phyloP scores from a whole-genome alignment of 2,888 invertebrate species.

The Andrena minutula region DNA sequence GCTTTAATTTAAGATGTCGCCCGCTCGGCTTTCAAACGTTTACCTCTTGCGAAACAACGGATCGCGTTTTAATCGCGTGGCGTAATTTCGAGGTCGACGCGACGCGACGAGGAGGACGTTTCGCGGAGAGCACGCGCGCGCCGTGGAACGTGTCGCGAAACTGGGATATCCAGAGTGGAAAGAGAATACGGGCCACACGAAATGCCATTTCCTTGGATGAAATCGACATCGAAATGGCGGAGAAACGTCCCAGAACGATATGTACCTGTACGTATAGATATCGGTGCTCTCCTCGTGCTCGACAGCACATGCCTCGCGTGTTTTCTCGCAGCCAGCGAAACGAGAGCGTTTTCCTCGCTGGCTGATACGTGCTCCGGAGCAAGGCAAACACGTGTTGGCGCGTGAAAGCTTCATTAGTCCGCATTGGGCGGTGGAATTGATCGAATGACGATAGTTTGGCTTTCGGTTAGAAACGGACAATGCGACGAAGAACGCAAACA shows the following conservation, averaged over 20 bases:
- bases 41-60: neutral
- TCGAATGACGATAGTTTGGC: constrained; percentile 25
- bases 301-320: neutral
- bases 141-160: constrained; percentile 7
- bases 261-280: neutral
- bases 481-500: constrained; percentile 37
- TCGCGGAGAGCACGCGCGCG: neutral
- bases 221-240: constrained; percentile 49
- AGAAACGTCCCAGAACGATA: constrained; percentile 35
- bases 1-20: neutral
- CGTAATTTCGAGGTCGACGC: neutral
- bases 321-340: neutral
- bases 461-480: neutral
- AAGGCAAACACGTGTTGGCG: neutral
- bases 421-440: constrained; percentile 6
- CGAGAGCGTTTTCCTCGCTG: constrained; percentile 2
- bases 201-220: constrained; percentile 48
- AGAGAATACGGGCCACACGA: constrained; percentile 27
- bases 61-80: neutral
- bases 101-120: neutral
- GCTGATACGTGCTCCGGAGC: neutral
- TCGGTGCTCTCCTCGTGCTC: neutral
- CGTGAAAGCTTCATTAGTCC: constrained; percentile 32
- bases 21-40: neutral
- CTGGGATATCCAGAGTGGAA: constrained; percentile 22